Evolutionary conservation across 2,888 invertebrate genomes (phyloP), one percentile per base, ranked within the genome.

Genomic region (Macropis europaea): DNA sequence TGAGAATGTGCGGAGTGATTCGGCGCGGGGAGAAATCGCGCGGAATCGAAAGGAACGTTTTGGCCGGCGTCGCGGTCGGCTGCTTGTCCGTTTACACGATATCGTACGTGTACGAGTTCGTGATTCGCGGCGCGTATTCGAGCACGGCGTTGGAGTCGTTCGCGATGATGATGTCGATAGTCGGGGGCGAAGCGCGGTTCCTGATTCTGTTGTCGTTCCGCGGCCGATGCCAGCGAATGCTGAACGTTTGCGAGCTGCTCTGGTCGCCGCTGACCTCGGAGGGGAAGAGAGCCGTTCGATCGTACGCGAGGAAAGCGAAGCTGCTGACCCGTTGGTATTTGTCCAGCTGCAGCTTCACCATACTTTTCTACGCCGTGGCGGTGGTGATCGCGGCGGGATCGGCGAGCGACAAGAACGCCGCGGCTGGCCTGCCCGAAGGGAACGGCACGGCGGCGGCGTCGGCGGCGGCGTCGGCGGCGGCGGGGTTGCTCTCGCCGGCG

Each of bases 241-340:
- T 82, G 13, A 28, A 17, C 5, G 7, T 28, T 19, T 76, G 76
- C 54, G 76, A 77, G 28, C 24, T 62, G 2, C 69, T 83, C 11
- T 83, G 83, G 83, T 15, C 53, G 2, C 17, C n/a, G 2, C 54
- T 81, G 11, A 62, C 59, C 17, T n/a, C 22, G 1, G 26, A 19
- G 0, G 77, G 81, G 24, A 76, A 62, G 36, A 9, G 9, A 0
- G 28, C 15, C 13, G 56, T 74, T 15, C 30, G 42, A 54, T 5
- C 34, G 50, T 78, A 71, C 34, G 47, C 63, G 3, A 73, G 40
- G 11, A 52, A 54, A 15, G 68, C 56, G 5, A 60, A 47, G n/a
- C 62, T 60, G 7, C 32, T 85, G 19, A 79, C 80, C 2, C 73
- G 73, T n/a, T 71, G 47, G 4, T 81, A 76, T 22, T 7, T 78